Evolutionary conservation across 1,140 invertebrate species (phyloP), one percentile per base, ranked within the genome.

Genomic region (Drosophila mauritiana): DNA sequence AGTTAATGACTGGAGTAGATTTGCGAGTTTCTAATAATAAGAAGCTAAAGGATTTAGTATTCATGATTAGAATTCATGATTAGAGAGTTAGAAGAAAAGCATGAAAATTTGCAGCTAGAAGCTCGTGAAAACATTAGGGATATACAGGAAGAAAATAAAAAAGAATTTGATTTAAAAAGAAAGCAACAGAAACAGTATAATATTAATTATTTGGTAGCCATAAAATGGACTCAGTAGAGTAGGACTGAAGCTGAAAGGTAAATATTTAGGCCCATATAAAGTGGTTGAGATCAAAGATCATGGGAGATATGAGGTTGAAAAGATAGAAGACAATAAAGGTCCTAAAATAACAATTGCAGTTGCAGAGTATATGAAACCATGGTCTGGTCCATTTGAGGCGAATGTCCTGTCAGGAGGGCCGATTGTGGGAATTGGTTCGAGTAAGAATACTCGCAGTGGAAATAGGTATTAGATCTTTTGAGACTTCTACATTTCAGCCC

Each of bases 301-400:
- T 42, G 15, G 15, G 15, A n/a, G 15, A 7, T 17, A 10, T 1
- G 5, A 42, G 10, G 40, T 42, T 8, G 40, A 42, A 42, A 5
- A 13, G 3, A n/a, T n/a, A n/a, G 13, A 1, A 3, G 12, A 40
- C 4, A 2, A 12, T 3, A 12, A 39, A 3, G 52, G 13, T n/a
- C 36, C 22, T 4, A 25, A 6, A 3, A 55, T 25, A 25, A 55
- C 13, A 15, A 40, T n/a, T 10, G 27, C 22, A 1, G 53, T 55
- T 42, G 40, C 37, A 8, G 13, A 40, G 22, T 55, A 27, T 5
- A 55, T 55, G 53, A 40, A 73, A 46, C 52, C 57, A 46, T 64
- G 55, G 69, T 45, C 55, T 42, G 45, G 12, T 48, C 22, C 4
- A 48, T 48, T 48, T 12, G 22, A 27, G 45, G 22, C 22, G 4